Evolutionary conservation across 2,888 invertebrate genomes (phyloP), one percentile per base, ranked within the genome.

Genomic region (Amphimallon solstitiale): DNA sequence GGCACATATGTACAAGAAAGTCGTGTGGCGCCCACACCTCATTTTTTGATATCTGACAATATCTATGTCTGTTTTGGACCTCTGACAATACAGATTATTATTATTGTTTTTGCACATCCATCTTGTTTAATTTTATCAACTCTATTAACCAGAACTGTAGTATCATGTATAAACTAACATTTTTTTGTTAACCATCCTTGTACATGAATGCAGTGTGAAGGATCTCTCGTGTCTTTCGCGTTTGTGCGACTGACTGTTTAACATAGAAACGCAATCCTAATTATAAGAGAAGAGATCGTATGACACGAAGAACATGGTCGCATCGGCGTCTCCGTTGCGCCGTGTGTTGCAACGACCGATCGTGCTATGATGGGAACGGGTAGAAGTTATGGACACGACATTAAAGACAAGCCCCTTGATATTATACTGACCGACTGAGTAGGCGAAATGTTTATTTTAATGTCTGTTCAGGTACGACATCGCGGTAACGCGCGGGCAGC

Each of bases 371-470:
- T 70, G 72, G 65, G 69, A 56, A 65, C 38, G 69, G 51, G 29
- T 29, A 70, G 49, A 68, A 69, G 54, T 72, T 72, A 72, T 68
- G 70, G 65, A 65, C 70, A 70, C 67, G 72, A 68, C 67, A 49
- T 65, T 52, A 59, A 45, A 49, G 66, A 71, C 71, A 70, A 71
- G 68, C 66, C 67, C 62, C 70, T 63, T 68, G 62, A 68, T 68
- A 68, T 68, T 67, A 66, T 59, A 61, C 37, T 68, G 66, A 65
- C 63, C 40, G 56, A 43, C 23, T 65, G 72, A 71, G 72, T 72
- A 71, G 70, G 72, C 68, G 69, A 72, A 67, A 70, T 65, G 66
- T 71, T 66, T 70, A 71, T 71, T 71, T 72, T 65, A 66, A 68
- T 70, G 59, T 54, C 46, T 34, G 45, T 45, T 49, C 9, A 34